Conservation (phyloP, 2,113 vertebrate species). For the Pontoporia blainvillei region DNA sequence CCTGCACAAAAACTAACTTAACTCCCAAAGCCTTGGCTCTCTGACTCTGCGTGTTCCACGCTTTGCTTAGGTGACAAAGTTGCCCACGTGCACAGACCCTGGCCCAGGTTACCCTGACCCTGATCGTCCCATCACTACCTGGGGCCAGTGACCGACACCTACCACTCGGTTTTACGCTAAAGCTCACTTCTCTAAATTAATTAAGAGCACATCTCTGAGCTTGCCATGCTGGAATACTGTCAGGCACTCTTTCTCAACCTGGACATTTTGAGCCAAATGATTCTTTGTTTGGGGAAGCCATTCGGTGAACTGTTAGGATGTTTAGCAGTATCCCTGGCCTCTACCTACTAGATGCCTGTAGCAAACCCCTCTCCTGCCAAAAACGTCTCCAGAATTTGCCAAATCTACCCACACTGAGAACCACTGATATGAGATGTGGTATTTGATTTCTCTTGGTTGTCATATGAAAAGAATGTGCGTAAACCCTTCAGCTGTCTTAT, state of each 20-base stretch:
- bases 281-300: background rate
- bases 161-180: background rate
- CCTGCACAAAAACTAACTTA: background rate
- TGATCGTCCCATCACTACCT: background rate
- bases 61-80: background rate
- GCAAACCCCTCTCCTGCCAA: background rate
- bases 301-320: accelerated
- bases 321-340: background rate
- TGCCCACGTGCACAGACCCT: no score
- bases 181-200: background rate
- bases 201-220: background rate
- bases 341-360: background rate
- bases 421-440: background rate
- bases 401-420: background rate
- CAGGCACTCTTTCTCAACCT: background rate
- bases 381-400: background rate
- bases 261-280: background rate
- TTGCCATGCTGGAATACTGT: no score
- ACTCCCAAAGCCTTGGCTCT: no score
- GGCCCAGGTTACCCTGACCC: background rate
- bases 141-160: accelerated
- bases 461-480: background rate
- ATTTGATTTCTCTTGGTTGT: background rate
- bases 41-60: no score
- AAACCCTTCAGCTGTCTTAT: background rate